phyloP scores from a whole-genome alignment of 2,888 invertebrate species.

The Atherix ibis region DNA sequence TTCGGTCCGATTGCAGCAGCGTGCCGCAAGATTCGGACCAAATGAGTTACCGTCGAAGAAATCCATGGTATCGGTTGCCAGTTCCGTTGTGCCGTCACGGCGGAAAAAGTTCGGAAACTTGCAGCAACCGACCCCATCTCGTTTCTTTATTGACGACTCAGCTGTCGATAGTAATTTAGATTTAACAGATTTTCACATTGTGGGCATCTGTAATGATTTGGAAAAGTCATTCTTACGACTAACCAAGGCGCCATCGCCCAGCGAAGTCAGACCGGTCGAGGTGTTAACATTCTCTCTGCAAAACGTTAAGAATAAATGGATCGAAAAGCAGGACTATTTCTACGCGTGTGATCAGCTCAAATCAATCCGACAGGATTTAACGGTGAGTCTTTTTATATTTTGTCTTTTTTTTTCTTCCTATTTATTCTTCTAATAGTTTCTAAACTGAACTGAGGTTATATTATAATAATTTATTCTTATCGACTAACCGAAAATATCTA shows the following conservation, averaged over 20 bases:
- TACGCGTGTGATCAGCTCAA: conserved; percentile 98
- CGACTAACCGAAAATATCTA: too few relatives aligned
- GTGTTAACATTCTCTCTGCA: conserved; percentile 71
- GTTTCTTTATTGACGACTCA: conserved; percentile 37
- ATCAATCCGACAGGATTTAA: conserved; percentile 96
- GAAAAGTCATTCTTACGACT: conserved; percentile 93
- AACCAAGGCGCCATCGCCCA: conserved; percentile 87
- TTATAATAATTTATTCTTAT: too few relatives aligned
- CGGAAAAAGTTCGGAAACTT: conserved; percentile 7
- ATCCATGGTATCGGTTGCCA: conserved; percentile 20
- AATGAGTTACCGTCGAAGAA: conserved; percentile 12
- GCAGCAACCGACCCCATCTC: conserved; percentile 19
- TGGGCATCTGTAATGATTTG: conserved; percentile 85
- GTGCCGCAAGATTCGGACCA: conserved; percentile 69
- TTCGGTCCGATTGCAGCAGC: conserved; percentile 64
- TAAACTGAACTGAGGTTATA: too few relatives aligned
- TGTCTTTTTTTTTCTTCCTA: too few relatives aligned
- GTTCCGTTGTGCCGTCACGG: conserved; percentile 14
- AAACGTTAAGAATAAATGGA: conserved; percentile 86
- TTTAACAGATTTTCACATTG: conserved; percentile 74
- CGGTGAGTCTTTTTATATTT: conserved; percentile 50
- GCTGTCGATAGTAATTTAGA: conserved; percentile 56
- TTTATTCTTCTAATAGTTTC: too few relatives aligned
- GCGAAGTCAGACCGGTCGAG: conserved; percentile 78
- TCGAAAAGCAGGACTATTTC: conserved; percentile 78